Percentiles rank a stretch among this genome's conserved stretches.
These are phyloP conservation scores for Drosophila simulans DNA, from an alignment of 1,140 invertebrate genomes.

Conservation along the genomic window DNA sequence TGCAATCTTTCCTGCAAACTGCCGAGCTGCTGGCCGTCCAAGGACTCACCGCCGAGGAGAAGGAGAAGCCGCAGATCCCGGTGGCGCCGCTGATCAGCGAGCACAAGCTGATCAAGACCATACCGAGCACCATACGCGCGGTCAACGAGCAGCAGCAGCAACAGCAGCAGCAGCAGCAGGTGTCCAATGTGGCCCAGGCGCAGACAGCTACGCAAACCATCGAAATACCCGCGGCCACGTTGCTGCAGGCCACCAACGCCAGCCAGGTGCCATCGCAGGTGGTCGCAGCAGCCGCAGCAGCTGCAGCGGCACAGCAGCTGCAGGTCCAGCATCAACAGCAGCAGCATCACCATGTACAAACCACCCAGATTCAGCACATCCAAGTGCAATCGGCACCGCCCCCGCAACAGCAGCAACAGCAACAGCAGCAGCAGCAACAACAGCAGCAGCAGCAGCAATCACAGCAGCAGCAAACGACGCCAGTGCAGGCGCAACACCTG, in stretches of 20 bases:
- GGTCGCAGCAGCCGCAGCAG: slow-evolving; percentile 54
- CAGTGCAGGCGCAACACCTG: slow-evolving; percentile 64
- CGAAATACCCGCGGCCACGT: slow-evolving; percentile 76
- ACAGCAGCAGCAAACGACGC: slow-evolving; percentile 54
- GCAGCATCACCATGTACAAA: slow-evolving; percentile 70
- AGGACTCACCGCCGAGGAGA: slow-evolving; percentile 89
- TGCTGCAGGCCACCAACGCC: slow-evolving; percentile 68
- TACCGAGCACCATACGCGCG: slow-evolving; percentile 81
- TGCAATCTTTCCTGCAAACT: slow-evolving; percentile 93
- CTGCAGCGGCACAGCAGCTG: slow-evolving; percentile 42
- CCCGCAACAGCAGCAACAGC: slow-evolving; percentile 56
- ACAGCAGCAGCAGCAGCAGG: slow-evolving; percentile 50
- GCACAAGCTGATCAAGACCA: slow-evolving; percentile 83
- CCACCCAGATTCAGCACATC: slow-evolving; percentile 73
- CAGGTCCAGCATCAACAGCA: slow-evolving; percentile 56
- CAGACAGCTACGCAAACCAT: slow-evolving; percentile 78
- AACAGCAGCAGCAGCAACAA: slow-evolving; percentile 32
- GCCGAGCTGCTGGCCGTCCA: slow-evolving; percentile 95
- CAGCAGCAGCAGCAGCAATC: slow-evolving; percentile 26
- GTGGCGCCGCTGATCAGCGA: slow-evolving; percentile 74
- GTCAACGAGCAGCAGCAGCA: slow-evolving; percentile 73
- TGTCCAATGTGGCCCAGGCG: slow-evolving; percentile 36
- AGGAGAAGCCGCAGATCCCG: slow-evolving; percentile 78
- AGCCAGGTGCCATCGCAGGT: slow-evolving; percentile 73
- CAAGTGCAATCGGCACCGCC: slow-evolving; percentile 67